Percentiles rank a stretch among this genome's conserved stretches.
These are phyloP conservation scores for Glandiceps talaboti DNA, from an alignment of 53 echinoderm and acorn worm species.

Conservation along the genomic window DNA sequence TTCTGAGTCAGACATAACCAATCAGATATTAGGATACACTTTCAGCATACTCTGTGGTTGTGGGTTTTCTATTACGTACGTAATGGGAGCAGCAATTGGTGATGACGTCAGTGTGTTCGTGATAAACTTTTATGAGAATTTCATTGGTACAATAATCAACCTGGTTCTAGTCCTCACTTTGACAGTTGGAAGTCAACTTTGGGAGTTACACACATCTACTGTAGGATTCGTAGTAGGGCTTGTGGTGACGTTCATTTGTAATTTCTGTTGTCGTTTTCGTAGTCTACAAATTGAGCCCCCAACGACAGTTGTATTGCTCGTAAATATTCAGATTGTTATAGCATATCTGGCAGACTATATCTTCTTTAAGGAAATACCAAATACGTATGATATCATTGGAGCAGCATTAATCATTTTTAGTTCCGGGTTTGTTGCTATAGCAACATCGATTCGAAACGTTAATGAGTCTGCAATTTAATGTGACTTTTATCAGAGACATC, in stretches of 20 bases:
- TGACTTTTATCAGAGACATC: too few relatives aligned
- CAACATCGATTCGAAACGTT: too few relatives aligned
- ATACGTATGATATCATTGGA: neutral
- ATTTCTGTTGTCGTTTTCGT: neutral
- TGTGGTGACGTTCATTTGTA: neutral
- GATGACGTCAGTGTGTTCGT: neutral
- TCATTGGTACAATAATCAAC: neutral
- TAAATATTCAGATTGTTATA: neutral
- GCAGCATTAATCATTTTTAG: neutral
- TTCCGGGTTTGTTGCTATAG: neutral
- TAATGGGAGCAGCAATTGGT: neutral
- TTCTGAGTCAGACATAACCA: neutral
- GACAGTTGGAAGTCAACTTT: neutral
- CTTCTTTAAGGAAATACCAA: neutral
- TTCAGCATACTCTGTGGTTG: neutral
- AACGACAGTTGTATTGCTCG: neutral
- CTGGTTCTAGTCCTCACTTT: neutral
- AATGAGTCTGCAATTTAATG: too few relatives aligned
- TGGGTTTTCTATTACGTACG: neutral
- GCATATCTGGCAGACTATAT: neutral
- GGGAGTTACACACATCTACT: neutral
- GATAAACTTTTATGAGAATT: neutral
- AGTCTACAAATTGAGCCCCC: neutral
- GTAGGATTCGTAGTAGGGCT: neutral
- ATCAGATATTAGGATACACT: neutral